A percentile compares a stretch with the other conserved stretches of the same genome.
Conservation (phyloP, 1,140 invertebrate species). For the Drosophila sulfurigaster region DNA sequence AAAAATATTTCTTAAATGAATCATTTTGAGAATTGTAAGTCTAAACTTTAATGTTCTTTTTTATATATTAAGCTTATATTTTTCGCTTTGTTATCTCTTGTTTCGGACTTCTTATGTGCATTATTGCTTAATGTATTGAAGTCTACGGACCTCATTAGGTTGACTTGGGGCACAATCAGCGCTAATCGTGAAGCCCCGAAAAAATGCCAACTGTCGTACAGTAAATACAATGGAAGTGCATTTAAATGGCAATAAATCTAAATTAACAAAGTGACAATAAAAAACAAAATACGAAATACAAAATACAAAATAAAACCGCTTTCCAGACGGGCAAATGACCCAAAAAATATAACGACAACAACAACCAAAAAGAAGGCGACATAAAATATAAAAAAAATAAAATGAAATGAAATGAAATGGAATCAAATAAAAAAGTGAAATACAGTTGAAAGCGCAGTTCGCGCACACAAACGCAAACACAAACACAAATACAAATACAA, state of each 20-base stretch:
- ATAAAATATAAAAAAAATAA: constrained; percentile 18
- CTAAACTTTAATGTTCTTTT: too few relatives aligned
- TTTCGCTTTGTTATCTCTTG: not conserved
- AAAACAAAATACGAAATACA: constrained; percentile 18
- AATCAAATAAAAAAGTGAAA: constrained; percentile 48
- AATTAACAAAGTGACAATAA: constrained; percentile 73
- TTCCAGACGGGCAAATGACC: constrained; percentile 76
- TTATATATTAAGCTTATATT: not conserved
- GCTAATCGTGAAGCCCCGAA: constrained; percentile 9
- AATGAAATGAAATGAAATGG: constrained; percentile 32
- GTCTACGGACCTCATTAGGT: constrained; percentile 41
- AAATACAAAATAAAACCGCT: constrained; percentile 41
- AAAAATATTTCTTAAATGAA: too few relatives aligned
- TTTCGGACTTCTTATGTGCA: not conserved
- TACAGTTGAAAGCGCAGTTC: constrained; percentile 43
- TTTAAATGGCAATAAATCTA: constrained; percentile 76
- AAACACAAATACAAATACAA: constrained; percentile 17
- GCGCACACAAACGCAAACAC: constrained; percentile 18
- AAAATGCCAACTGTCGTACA: constrained; percentile 33
- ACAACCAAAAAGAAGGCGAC: not conserved
- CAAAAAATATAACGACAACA: constrained; percentile 48
- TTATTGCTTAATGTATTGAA: not conserved
- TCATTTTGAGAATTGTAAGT: too few relatives aligned
- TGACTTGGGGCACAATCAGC: constrained; percentile 34
- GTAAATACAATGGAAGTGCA: constrained; percentile 71